Evolutionary conservation across 2,113 vertebrate genomes (phyloP), one percentile per base, ranked within the genome.

Genomic region (Proteles cristata): DNA sequence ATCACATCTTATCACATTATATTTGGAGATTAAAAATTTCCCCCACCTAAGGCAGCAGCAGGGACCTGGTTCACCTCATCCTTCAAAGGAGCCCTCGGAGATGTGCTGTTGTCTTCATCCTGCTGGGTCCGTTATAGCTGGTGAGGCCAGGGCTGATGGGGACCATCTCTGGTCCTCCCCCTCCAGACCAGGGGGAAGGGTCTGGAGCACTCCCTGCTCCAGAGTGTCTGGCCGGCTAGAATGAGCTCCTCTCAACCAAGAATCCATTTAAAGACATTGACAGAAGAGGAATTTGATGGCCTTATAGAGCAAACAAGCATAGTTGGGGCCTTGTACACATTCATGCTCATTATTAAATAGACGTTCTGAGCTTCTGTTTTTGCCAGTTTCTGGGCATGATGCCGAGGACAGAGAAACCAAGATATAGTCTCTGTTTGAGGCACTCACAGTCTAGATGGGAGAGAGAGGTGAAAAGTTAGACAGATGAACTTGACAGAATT

Each of bases 1-100:
- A 98, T 98, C 97, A 90, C 98, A 96, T 98, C 97, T 97, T 97
- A 97, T 98, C 98, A 92, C 90, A 93, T 98, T 98, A 96, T 88
- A 76, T 83, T 93, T 96, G 88, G 93, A 98, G 98, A 98, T 98
- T 89, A 98, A 97, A 61, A 97, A 97, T 96, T 45, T 71, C 2
- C 0, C 93, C 96, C 43, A 94, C 98, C 39, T 76, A 97, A 98
- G 98, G 96, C 98, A 97, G 97, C 17, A 0, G 97, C 83, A 91
- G 97, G 96, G 97, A 95, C 89, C 94, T 92, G 61, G 96, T 97
- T 94, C 96, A 82, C 95, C 98, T 98, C 95, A 73, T 97, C 53
- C 96, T 97, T 97, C 96, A 88, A 82, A 97, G 98, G 97, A 97
- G 96, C 97, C 97, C 97, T 87, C 63, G 0, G 93, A 97, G 96